Base-by-base conservation (phyloP, 1,140 invertebrate species). In the Trichonephila clavata region DNA sequence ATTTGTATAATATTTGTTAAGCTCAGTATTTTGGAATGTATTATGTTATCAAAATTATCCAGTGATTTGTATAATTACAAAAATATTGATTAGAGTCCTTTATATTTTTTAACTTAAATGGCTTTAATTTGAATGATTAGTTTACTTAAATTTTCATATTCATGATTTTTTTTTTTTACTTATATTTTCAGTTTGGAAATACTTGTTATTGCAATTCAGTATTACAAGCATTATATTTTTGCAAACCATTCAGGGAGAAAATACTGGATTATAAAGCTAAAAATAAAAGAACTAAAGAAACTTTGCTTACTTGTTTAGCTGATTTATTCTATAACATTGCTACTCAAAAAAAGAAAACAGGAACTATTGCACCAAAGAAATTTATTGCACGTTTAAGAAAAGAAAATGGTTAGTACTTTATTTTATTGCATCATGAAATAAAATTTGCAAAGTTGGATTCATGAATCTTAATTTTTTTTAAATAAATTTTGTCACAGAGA, bases 131-230 rank as follows among this genome's bases (percentile, higher is more conserved):
- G 32, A 39, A 39, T 39, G 32, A 3, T 39, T 3, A 39, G 1
- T 39, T 39, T 39, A 39, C 32, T 39, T 39, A 39, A 39, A 39
- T 39, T 39, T 39, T 39, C 32, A 39, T 39, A 50, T 50, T 50
- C 10, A 50, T 50, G 50, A 50, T 50, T 50, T 50, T 50, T 8
- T 4, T n/a, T 39, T 39, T 39, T 39, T 50, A 13, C 50, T 50
- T 50, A 50, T 50, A 88, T 95, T 97, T 97, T 95, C 96, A 99
- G 98, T 99, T 99, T 97, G 99, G 99, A 90, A 99, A 99, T 96
- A 99, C 99, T 16, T 99, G 99, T 96, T 99, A 99, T 95, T 99
- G 99, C 96, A 99, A 99, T 96, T 99, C 99, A 68, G 99, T 99
- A 90, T 96, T 99, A 90, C 99, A 99, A 97, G 99, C 99, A 27